Evolutionary conservation across 2,113 vertebrate genomes (phyloP), one percentile per base, ranked within the genome.

Genomic region (Corvus hawaiiensis): DNA sequence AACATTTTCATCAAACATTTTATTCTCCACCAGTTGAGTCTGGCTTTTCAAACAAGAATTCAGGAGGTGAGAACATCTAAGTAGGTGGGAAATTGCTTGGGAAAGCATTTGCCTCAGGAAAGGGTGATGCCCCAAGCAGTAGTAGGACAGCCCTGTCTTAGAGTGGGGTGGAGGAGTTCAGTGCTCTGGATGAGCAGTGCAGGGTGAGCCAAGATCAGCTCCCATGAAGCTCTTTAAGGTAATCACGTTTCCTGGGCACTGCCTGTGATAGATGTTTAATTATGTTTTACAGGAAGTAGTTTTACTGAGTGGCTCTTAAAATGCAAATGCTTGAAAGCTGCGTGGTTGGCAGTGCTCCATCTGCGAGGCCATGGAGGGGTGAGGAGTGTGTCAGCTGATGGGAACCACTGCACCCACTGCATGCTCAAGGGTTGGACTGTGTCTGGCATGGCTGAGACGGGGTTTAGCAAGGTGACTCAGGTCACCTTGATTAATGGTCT

Each of bases 311-410:
- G 76, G 59, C 49, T 93, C 27, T 82, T 80, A 55, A 67, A 80
- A 79, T 24, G 37, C 0, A 3, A 78, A 39, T 26, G 9, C 35
- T 86, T 72, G 33, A 41, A 15, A 32, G 67, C 49, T 11, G n/a
- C 2, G 10, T 48, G 87, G 56, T n/a, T 68, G 61, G 66, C 67
- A 58, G 13, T 17, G 35, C 20, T 62, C 55, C 10, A 6, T 35
- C 24, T 62, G 43, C 0, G 1, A 41, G 85, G 89, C 63, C 2
- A 0, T 5, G 52, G 56, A 51, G 56, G 16, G 35, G 17, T 5
- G 2, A 49, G 58, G 41, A 37, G n/a, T 1, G 18, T 32, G 22
- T 33, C 0, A 8, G 32, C 35, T 56, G 68, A 17, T 16, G 41
- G 80, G 49, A 69, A 6, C 20, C 1, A 3, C 49, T 15, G 58